Conservation (phyloP, 2,888 invertebrate species). For the Eupithecia pulchellata region DNA sequence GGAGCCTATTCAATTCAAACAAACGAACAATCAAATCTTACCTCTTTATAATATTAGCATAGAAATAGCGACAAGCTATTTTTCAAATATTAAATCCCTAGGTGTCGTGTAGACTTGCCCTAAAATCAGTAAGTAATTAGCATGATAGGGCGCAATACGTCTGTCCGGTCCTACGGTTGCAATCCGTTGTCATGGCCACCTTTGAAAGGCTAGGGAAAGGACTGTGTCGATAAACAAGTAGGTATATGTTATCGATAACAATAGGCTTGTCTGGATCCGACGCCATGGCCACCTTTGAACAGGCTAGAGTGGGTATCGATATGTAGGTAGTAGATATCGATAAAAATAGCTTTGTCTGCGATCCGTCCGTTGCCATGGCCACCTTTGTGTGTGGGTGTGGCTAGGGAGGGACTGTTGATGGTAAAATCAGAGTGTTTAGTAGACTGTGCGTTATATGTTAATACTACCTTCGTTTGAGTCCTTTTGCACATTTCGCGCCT, state of each 20-base stretch:
- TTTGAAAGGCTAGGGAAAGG: conserved; percentile 28
- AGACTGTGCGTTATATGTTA: no score
- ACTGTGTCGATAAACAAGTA: conserved; percentile 1
- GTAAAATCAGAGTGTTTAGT: no score
- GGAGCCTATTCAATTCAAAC: no score
- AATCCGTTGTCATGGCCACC: conserved; percentile 40
- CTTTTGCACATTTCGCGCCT: no score
- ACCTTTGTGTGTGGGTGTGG: no score
- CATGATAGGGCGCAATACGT: conserved; percentile 28
- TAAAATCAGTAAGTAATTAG: conserved; percentile 26
- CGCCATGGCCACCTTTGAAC: conserved; percentile 17
- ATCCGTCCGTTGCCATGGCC: neutral
- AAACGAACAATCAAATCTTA: no score
- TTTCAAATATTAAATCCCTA: no score
- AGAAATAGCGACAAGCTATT: no score
- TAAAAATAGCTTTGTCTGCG: neutral
- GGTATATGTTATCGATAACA: conserved; percentile 10
- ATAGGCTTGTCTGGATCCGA: conserved; percentile 19
- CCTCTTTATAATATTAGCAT: no score
- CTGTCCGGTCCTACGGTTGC: conserved; percentile 34
- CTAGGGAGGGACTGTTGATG: no score
- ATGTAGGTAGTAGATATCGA: neutral
- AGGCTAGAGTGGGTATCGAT: conserved; percentile 25
- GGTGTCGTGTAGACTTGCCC: conserved; percentile 12
- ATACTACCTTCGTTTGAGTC: no score